Evolutionary conservation across 2,888 invertebrate species (phyloP).

Genomic region (Ferdinandea cuprea): DNA sequence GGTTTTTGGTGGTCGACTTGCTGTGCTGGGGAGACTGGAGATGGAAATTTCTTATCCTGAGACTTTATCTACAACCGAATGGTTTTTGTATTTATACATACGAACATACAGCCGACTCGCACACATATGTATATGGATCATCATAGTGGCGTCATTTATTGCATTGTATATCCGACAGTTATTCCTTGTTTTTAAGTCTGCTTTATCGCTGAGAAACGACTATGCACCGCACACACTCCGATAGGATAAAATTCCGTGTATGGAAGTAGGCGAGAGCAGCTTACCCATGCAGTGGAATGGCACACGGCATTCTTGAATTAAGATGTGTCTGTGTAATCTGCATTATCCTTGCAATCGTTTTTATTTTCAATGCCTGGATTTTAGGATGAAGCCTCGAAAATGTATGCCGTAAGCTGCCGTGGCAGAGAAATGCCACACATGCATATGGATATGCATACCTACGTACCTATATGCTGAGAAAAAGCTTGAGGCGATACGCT

Average conservation of each 20-base stretch:
- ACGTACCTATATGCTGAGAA: conserved; percentile 3
- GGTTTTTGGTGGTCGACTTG: conserved; percentile 55
- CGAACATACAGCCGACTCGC: background rate
- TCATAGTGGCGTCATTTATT: conserved; percentile 73
- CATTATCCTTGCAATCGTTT: conserved; percentile 71
- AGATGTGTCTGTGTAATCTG: conserved; percentile 72
- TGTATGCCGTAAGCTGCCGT: conserved; percentile 53
- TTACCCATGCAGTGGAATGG: conserved; percentile 43
- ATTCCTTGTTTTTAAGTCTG: conserved; percentile 73
- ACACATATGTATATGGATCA: conserved; percentile 71
- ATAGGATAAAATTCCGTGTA: conserved; percentile 28
- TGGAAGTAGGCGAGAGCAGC: conserved; percentile 33
- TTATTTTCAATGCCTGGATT: conserved; percentile 71
- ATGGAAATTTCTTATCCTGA: conserved; percentile 59
- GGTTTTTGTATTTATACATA: background rate
- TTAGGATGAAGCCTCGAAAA: conserved; percentile 62
- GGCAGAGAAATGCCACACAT: conserved; percentile 34
- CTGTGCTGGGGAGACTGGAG: conserved; percentile 18
- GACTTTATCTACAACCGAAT: conserved; percentile 50
- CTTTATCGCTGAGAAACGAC: conserved; percentile 58
- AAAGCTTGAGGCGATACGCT: conserved; percentile 54
- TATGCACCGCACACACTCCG: conserved; percentile 24
- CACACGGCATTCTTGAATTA: conserved; percentile 69
- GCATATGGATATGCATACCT: background rate
- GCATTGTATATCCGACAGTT: conserved; percentile 71